These are phyloP conservation scores for Aquatica leii DNA, from an alignment of 2,888 invertebrate genomes.

Conservation along the genomic window DNA sequence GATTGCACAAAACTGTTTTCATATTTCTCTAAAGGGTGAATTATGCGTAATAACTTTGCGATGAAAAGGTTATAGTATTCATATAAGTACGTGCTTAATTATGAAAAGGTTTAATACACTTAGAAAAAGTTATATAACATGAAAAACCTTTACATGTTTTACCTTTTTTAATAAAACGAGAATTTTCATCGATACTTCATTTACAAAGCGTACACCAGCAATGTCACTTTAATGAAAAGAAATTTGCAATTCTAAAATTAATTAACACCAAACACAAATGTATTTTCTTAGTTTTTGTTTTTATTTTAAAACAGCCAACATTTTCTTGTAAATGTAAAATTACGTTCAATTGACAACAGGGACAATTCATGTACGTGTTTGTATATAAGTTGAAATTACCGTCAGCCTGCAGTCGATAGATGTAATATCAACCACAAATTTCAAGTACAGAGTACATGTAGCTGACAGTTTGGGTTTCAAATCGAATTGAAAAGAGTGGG, in stretches of 20 bases:
- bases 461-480: not conserved
- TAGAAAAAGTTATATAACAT: too few species aligned
- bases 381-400: not conserved
- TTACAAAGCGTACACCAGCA: not conserved
- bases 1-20: too few species aligned
- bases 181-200: too few species aligned
- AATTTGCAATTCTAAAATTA: conserved; percentile 10
- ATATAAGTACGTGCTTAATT: too few species aligned
- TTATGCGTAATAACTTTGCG: too few species aligned
- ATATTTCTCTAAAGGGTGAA: too few species aligned
- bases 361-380: too few species aligned
- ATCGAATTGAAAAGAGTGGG: not conserved
- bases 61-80: too few species aligned
- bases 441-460: not conserved
- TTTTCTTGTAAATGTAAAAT: not conserved
- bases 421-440: not conserved
- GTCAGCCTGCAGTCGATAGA: conserved; percentile 3
- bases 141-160: too few species aligned
- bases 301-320: not conserved
- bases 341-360: not conserved
- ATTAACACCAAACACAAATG: not conserved
- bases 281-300: not conserved
- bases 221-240: conserved; percentile 7
- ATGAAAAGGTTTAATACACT: too few species aligned
- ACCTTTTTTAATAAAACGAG: too few species aligned